phyloP scores from a whole-genome alignment of 2,888 invertebrate species.

The Pachymerium ferrugineum region DNA sequence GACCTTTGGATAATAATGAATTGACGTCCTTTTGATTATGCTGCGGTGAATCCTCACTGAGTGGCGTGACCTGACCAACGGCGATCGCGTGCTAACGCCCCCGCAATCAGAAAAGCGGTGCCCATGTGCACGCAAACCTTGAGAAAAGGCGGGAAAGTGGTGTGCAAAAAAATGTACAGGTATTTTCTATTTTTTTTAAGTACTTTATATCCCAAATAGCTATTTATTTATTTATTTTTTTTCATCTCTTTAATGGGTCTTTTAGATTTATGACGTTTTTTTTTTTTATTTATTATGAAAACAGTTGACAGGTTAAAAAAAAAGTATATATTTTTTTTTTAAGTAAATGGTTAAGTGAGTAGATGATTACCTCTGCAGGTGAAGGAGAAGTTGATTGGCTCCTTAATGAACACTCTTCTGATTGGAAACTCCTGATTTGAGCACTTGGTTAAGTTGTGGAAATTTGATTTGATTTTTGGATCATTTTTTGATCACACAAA shows the following conservation, averaged over 20 bases:
- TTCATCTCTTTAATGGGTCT: background rate
- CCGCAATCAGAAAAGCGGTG: slow-evolving; percentile 5
- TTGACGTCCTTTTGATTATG: background rate
- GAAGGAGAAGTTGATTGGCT: too few relatives aligned
- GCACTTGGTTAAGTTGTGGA: too few relatives aligned
- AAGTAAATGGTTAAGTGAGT: too few relatives aligned
- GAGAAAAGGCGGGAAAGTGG: slow-evolving; percentile 21
- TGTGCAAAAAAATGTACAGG: background rate
- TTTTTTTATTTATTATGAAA: background rate
- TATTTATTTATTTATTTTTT: background rate
- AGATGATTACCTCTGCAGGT: too few relatives aligned
- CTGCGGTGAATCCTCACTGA: slow-evolving; percentile 6
- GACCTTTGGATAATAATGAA: too few relatives aligned
- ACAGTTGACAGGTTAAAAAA: too few relatives aligned
- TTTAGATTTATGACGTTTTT: background rate
- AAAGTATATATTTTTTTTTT: too few relatives aligned
- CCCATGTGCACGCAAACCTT: slow-evolving; percentile 1
- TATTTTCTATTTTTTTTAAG: background rate
- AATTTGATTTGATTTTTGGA: too few relatives aligned
- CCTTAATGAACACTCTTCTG: too few relatives aligned
- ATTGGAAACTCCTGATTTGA: too few relatives aligned
- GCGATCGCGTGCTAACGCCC: slow-evolving; percentile 15
- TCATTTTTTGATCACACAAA: too few relatives aligned
- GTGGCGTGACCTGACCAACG: slow-evolving; percentile 21
- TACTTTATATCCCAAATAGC: slow-evolving; percentile 15